Conservation (phyloP, 2,113 vertebrate genomes). For the Coryphaenoides rupestris region DNA sequence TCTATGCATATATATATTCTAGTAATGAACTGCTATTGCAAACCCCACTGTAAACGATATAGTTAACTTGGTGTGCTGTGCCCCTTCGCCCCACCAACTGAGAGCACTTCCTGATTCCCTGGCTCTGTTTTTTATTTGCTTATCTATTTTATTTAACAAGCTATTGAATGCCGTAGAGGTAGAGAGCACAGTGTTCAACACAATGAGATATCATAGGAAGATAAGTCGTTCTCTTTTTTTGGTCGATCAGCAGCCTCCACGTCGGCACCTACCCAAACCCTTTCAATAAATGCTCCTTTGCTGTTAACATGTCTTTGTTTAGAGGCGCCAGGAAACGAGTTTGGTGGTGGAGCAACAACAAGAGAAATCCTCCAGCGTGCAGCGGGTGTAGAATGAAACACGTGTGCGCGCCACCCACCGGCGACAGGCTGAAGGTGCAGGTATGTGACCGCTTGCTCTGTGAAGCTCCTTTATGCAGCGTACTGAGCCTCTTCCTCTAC, state of each 20-base stretch:
- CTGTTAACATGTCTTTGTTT: neutral
- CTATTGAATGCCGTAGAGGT: neutral
- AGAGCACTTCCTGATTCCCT: neutral
- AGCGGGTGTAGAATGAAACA: constrained; percentile 21
- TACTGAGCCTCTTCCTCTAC: neutral
- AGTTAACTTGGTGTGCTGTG: neutral
- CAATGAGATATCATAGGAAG: no score
- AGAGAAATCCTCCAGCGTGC: no score
- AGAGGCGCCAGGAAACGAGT: constrained; percentile 24
- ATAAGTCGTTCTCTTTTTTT: no score
- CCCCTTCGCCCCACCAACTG: neutral
- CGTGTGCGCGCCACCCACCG: constrained; percentile 44
- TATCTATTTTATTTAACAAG: constrained; percentile 1
- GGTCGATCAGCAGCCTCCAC: neutral
- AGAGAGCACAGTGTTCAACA: no score
- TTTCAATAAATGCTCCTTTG: no score
- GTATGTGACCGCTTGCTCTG: neutral
- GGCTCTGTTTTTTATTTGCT: neutral
- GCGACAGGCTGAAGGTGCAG: constrained; percentile 14
- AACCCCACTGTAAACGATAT: neutral
- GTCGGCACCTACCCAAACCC: no score
- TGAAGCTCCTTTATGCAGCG: neutral
- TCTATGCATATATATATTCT: neutral
- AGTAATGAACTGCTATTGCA: neutral
- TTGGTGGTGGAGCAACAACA: constrained; percentile 4